Base-by-base conservation (phyloP, 2,113 vertebrate species). In the Nansenia antarctica region DNA sequence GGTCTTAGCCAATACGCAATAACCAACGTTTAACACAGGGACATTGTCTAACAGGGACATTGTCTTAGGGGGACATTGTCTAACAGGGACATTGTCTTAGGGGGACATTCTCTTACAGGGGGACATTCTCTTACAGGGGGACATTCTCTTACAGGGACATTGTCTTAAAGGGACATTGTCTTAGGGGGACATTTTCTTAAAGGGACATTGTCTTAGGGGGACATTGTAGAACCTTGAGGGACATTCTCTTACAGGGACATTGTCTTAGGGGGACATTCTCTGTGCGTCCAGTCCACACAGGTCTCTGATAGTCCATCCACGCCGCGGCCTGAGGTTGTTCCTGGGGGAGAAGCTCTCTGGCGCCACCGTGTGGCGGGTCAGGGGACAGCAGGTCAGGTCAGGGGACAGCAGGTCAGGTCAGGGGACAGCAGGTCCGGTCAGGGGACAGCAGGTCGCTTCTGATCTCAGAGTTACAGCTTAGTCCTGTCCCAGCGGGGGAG, bases 381-480 rank as follows among this genome's bases (percentile, higher is more conserved):
- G 39, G 11, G 31, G 0, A 30, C 47, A 27, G 60, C n/a, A n/a
- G n/a, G n/a, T n/a, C 11, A 4, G 37, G 11, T 55, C 26, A n/a
- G 39, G 11, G 31, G 0, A 30, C 47, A 27, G 60, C n/a, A n/a
- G n/a, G n/a, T n/a, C 11, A 4, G 37, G 11, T 55, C 26, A n/a
- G 39, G 11, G 31, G 0, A 30, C 47, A 27, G 60, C n/a, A n/a
- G n/a, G n/a, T n/a, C 11, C 4, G 37, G 11, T 55, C 26, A n/a
- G 39, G 11, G 31, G 0, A 30, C 47, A 27, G 60, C 72, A 80
- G 52, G 59, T 31, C 62, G 72, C 61, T 65, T 18, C n/a, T 70
- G 34, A 78, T 76, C 54, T 78, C 78, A 32, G 54, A 45, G 42
- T 29, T 39, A 35, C 29, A 37, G 30, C 60, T 60, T 54, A n/a